Evolutionary conservation across 2,888 invertebrate species (phyloP).

Genomic region (Drosophila anceps): DNA sequence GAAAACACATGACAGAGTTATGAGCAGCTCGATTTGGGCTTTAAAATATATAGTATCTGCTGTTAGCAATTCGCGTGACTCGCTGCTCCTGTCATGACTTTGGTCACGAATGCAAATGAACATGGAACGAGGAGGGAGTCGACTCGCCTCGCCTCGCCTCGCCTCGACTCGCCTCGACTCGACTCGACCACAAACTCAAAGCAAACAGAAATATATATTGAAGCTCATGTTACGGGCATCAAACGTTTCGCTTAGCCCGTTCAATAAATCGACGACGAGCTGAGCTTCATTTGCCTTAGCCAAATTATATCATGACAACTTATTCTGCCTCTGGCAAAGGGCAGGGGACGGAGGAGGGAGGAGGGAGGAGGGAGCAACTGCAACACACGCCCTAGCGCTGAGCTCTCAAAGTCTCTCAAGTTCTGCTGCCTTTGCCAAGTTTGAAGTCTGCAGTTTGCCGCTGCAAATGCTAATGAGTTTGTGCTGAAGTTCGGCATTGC

Average conservation of each 20-base stretch:
- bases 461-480: slow-evolving; percentile 69
- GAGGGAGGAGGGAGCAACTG: neutral
- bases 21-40: slow-evolving; percentile 33
- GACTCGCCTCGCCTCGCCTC: too few relatives aligned
- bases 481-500: neutral
- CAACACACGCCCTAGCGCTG: slow-evolving; percentile 1
- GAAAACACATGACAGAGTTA: slow-evolving; percentile 59
- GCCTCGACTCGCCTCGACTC: too few relatives aligned
- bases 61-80: slow-evolving; percentile 69
- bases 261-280: slow-evolving; percentile 42
- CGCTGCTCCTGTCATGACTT: slow-evolving; percentile 69
- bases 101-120: slow-evolving; percentile 78
- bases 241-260: slow-evolving; percentile 49
- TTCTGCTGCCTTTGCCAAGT: slow-evolving; percentile 34
- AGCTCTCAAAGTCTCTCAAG: slow-evolving; percentile 3
- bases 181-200: neutral
- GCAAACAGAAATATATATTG: slow-evolving; percentile 42
- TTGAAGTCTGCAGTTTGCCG: slow-evolving; percentile 29
- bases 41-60: slow-evolving; percentile 35
- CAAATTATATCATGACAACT: slow-evolving; percentile 70
- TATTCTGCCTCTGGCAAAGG: slow-evolving; percentile 30
- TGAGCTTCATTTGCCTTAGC: slow-evolving; percentile 21
- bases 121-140: slow-evolving; percentile 34
- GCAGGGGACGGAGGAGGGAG: neutral
- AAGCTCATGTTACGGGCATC: slow-evolving; percentile 77